Conservation (phyloP, 2,113 vertebrate genomes). For the Zapornia atra region DNA sequence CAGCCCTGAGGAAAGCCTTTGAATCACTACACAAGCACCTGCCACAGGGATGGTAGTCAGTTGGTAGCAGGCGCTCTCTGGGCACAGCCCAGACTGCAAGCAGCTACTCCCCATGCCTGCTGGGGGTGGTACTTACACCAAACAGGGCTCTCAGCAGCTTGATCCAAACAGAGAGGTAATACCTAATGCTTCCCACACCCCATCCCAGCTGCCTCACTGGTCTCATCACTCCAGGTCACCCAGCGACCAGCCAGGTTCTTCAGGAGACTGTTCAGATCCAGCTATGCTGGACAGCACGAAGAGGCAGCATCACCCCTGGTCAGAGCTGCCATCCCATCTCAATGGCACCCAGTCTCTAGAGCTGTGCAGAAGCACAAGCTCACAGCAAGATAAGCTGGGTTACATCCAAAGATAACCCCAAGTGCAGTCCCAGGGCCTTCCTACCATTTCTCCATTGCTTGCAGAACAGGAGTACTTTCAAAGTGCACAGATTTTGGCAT, state of each 20-base stretch:
- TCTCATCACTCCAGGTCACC: background rate
- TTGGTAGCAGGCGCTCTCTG: background rate
- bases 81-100: background rate
- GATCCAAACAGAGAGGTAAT: background rate
- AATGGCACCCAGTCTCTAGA: background rate
- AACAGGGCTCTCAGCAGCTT: background rate
- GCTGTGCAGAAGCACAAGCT: background rate
- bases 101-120: background rate
- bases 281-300: background rate
- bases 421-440: background rate
- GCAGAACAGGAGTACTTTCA: background rate
- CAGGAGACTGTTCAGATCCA: background rate
- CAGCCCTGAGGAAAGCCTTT: too few species aligned
- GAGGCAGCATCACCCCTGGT: background rate
- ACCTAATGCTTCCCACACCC: background rate
- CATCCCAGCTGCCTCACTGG: background rate
- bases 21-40: fast-evolving
- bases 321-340: background rate
- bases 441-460: background rate
- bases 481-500: background rate
- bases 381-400: background rate
- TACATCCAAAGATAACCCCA: background rate
- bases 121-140: fast-evolving
- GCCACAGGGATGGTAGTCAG: background rate
- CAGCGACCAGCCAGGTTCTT: background rate